Percentiles rank a stretch among this genome's conserved stretches.
Evolutionary conservation across 1,140 invertebrate species (phyloP).

Genomic region (Cryptotermes secundus): DNA sequence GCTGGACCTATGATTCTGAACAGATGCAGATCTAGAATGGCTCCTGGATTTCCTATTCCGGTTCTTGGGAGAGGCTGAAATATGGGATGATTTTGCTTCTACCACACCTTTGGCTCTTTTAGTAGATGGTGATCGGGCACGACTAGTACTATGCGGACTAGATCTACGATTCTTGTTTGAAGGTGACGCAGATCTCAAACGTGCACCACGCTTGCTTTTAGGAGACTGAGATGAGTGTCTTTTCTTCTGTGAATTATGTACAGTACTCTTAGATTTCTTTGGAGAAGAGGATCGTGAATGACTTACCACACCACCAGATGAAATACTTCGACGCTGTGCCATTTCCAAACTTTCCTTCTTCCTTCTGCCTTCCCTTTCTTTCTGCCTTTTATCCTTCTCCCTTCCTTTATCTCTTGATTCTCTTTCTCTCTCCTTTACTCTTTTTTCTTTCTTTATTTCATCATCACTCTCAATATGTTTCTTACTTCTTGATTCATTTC

Average conservation of each 20-base stretch:
- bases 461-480: constrained; percentile 16
- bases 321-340: background rate
- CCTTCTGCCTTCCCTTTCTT: constrained; percentile 17
- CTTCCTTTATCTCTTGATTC: background rate
- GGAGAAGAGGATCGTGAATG: background rate
- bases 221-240: background rate
- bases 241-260: background rate
- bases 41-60: background rate
- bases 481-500: constrained; percentile 20
- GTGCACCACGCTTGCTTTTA: background rate
- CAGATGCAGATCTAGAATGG: background rate
- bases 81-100: background rate
- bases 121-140: constrained; percentile 1
- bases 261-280: background rate
- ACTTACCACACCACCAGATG: background rate
- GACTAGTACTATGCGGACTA: background rate
- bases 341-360: background rate
- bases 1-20: background rate
- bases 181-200: constrained; percentile 10
- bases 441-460: background rate
- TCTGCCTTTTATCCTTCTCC: background rate
- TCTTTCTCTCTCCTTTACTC: background rate
- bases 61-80: background rate
- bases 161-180: constrained; percentile 1
- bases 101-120: background rate